Evolutionary conservation across 2,888 invertebrate genomes (phyloP).

Genomic region (Drosophila neotestacea): DNA sequence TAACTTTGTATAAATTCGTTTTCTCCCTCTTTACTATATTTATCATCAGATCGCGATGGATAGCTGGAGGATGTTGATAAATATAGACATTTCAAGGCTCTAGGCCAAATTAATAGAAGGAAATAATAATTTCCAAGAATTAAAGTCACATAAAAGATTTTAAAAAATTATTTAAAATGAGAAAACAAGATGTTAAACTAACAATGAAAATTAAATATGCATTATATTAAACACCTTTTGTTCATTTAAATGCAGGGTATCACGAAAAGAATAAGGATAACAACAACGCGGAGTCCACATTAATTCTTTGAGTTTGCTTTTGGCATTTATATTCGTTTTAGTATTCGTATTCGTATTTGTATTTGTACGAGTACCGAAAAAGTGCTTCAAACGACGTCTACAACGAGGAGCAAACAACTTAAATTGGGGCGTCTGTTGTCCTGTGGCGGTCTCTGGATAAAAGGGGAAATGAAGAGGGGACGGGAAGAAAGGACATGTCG

Average conservation of each 20-base stretch:
- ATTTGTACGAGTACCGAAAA: constrained; percentile 16
- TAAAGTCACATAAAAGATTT: no score
- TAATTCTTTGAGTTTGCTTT: constrained; percentile 64
- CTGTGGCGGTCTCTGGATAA: constrained; percentile 32
- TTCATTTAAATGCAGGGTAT: not conserved
- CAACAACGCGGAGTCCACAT: constrained; percentile 46
- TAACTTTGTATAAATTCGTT: no score
- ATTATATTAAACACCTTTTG: not conserved
- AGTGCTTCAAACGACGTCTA: constrained; percentile 27
- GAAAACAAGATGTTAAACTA: no score
- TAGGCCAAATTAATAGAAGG: no score
- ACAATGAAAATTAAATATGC: no score
- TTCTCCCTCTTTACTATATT: no score
- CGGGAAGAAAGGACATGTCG: constrained; percentile 11
- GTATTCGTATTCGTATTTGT: constrained; percentile 2
- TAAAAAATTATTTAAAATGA: no score
- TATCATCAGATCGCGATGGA: no score
- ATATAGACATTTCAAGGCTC: no score
- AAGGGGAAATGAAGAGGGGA: not conserved
- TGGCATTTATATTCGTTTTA: constrained; percentile 64
- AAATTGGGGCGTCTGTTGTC: constrained; percentile 58
- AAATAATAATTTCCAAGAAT: no score
- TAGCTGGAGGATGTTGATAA: no score
- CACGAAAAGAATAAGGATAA: constrained; percentile 20
- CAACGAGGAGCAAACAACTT: constrained; percentile 41